Base-by-base conservation (phyloP, 2,888 invertebrate genomes). In the Selenia dentaria region DNA sequence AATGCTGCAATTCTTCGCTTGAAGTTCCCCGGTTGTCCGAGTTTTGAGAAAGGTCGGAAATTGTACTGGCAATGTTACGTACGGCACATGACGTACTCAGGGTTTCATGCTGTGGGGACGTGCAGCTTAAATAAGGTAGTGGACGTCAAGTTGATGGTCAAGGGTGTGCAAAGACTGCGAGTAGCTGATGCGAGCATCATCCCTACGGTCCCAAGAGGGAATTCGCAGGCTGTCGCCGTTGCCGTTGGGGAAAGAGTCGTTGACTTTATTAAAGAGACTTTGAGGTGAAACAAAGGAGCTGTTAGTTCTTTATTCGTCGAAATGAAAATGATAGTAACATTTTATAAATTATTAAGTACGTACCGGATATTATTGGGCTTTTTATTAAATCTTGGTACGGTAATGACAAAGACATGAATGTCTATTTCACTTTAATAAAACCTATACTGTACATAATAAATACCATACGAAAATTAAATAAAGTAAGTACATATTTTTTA, bases 61-160 rank as follows among this genome's bases (percentile, higher is more conserved):
- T 52, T 16, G 1, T 84, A 83, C 63, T 82, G 79, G 80, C 51
- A 49, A n/a, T 84, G 85, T 53, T 83, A 80, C 62, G 62, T 47
- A 35, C 68, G 76, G 6, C 77, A 81, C 52, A 62, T 83, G 76
- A 80, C 83, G 42, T 61, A 59, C 32, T 52, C 76, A 12, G 73
- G 66, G 40, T 74, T 59, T 56, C 84, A 84, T 57, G 64, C 82
- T 20, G 68, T 60, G 43, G 84, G 85, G 31, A 74, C 82, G 37
- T 62, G 67, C 25, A 62, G 70, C 31, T 46, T 83, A 40, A 77
- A 74, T 1, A 12, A 37, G n/a, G 84, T 78, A 53, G 34, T 82
- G 48, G 82, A 81, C 53, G 57, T 28, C 25, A 46, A 54, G 11
- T 58, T 84, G 45, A 66, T 74, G 6, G 84, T 85, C 59, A 62